Conservation (phyloP, 2,113 vertebrate genomes). For the Petromus typicus region DNA sequence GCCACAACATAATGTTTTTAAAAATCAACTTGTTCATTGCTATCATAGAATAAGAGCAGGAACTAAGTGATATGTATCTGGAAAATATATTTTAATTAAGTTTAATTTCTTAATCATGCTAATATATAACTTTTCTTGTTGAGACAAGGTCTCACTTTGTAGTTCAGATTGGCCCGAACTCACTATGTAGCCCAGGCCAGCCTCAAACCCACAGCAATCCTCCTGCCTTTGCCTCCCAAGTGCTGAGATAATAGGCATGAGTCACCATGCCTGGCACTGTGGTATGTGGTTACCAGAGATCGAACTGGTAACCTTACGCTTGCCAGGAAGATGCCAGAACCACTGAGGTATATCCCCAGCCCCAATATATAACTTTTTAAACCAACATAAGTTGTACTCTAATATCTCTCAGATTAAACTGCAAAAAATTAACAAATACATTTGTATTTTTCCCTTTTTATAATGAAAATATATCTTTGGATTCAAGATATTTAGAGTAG, state of each 20-base stretch:
- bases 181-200: too few species aligned
- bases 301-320: too few species aligned
- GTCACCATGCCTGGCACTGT: too few species aligned
- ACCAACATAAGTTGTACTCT: not conserved
- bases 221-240: too few species aligned
- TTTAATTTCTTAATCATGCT: not conserved
- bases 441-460: not conserved
- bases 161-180: too few species aligned
- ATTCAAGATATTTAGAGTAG: slow-evolving; percentile 32
- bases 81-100: slow-evolving; percentile 4
- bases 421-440: not conserved
- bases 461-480: not conserved
- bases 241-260: too few species aligned
- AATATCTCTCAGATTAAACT: not conserved
- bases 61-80: not conserved
- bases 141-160: too few species aligned
- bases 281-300: too few species aligned
- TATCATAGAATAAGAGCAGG: not conserved
- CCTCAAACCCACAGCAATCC: too few species aligned
- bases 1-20: not conserved
- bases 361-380: not conserved
- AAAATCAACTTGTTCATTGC: not conserved
- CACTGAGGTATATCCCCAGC: too few species aligned
- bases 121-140: not conserved
- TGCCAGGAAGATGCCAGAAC: too few species aligned